phyloP scores from a whole-genome alignment of 2,888 invertebrate genomes.

The Mesoligia furuncula region DNA sequence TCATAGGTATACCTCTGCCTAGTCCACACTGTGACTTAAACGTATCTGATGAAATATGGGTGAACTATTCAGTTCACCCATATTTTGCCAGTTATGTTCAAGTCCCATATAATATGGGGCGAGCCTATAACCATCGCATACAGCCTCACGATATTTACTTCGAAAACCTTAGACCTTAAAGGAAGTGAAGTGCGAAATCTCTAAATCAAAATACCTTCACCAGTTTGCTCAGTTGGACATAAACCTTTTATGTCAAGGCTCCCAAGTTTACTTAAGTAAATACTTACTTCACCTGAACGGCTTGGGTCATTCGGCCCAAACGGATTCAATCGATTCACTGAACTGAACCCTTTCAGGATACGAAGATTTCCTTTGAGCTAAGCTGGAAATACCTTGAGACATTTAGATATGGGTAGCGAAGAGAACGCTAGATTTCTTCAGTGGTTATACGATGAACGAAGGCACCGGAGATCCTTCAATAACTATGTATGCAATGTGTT shows the following conservation, averaged over 20 bases:
- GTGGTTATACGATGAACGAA: not conserved
- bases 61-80: no score
- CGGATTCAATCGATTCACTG: constrained; percentile 49
- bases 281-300: constrained; percentile 18
- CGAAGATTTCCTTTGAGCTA: constrained; percentile 40
- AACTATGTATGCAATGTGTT: not conserved
- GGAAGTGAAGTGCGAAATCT: not conserved
- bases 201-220: not conserved
- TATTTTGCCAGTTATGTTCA: not conserved
- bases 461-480: not conserved
- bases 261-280: constrained; percentile 5
- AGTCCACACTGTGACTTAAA: no score
- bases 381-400: constrained; percentile 5
- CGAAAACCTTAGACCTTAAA: not conserved
- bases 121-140: not conserved
- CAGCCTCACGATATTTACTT: not conserved
- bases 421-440: not conserved
- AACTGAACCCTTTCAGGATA: constrained; percentile 16
- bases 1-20: no score
- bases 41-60: no score
- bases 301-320: constrained; percentile 37
- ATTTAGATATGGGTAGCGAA: no score
- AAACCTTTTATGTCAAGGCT: not conserved
- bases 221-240: not conserved
- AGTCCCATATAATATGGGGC: not conserved